These are phyloP conservation scores for Sphaerodactylus townsendi DNA, from an alignment of 2,113 vertebrate genomes.

Conservation along the genomic window DNA sequence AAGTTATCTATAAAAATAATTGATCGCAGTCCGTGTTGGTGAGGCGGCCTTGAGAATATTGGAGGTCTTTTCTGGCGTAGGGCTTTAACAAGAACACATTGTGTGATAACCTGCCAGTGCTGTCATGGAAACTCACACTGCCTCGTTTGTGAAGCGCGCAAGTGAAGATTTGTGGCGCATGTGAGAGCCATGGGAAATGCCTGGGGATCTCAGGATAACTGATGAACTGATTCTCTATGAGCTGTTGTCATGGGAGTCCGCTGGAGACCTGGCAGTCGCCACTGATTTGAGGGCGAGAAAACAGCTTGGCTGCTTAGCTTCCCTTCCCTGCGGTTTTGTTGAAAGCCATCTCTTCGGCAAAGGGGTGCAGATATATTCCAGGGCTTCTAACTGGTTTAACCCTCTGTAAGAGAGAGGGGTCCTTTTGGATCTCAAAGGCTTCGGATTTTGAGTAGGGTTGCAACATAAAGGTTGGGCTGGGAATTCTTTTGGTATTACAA, in stretches of 20 bases:
- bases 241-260: background rate
- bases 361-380: background rate
- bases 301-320: background rate
- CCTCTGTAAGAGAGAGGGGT: background rate
- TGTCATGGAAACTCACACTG: slow-evolving; percentile 25
- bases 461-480: no score
- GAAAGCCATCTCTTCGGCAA: no score
- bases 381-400: background rate
- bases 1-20: background rate
- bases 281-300: slow-evolving; percentile 6
- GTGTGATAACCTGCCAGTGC: background rate
- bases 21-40: background rate
- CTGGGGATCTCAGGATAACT: slow-evolving; percentile 8
- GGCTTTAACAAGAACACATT: slow-evolving; percentile 9
- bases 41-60: background rate
- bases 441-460: no score
- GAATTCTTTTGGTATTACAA: no score
- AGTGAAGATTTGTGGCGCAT: background rate
- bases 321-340: background rate
- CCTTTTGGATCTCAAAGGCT: background rate
- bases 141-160: slow-evolving; percentile 37
- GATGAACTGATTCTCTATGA: slow-evolving; percentile 27
- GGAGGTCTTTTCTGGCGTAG: background rate
- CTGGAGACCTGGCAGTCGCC: slow-evolving; percentile 2
- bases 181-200: slow-evolving; percentile 13